Conservation (phyloP, 2,888 invertebrate genomes). For the Lysandra coridon region DNA sequence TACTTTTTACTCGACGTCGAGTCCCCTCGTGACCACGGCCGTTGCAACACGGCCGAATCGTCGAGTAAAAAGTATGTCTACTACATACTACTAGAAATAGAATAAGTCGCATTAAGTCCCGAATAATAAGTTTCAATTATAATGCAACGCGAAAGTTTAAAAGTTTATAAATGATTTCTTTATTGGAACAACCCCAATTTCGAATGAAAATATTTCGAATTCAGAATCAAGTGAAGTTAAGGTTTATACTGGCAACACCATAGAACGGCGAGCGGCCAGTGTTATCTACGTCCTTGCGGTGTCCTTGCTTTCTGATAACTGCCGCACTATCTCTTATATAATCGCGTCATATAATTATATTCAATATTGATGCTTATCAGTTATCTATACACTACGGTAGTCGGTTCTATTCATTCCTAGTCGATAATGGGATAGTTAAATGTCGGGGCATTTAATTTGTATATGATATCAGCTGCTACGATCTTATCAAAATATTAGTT, state of each 20-base stretch:
- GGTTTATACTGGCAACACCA: background rate
- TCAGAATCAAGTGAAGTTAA: background rate
- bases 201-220: background rate
- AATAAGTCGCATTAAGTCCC: too few relatives aligned
- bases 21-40: too few relatives aligned
- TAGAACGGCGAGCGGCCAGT: constrained; percentile 50
- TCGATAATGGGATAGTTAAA: constrained; percentile 5
- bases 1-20: too few relatives aligned
- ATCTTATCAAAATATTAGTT: background rate
- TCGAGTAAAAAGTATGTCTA: too few relatives aligned
- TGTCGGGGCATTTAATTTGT: background rate
- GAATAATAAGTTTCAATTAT: too few relatives aligned
- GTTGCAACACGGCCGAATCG: too few relatives aligned
- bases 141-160: too few relatives aligned
- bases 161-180: too few relatives aligned
- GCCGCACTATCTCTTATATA: constrained; percentile 46
- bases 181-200: too few relatives aligned
- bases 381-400: constrained; percentile 2
- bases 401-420: background rate
- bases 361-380: constrained; percentile 3
- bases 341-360: constrained; percentile 30
- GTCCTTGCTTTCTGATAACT: constrained; percentile 79
- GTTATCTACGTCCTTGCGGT: constrained; percentile 68
- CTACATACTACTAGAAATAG: too few relatives aligned
- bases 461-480: background rate